These are phyloP conservation scores for Miniopterus natalensis DNA, from an alignment of 2,113 vertebrate species.

Conservation along the genomic window DNA sequence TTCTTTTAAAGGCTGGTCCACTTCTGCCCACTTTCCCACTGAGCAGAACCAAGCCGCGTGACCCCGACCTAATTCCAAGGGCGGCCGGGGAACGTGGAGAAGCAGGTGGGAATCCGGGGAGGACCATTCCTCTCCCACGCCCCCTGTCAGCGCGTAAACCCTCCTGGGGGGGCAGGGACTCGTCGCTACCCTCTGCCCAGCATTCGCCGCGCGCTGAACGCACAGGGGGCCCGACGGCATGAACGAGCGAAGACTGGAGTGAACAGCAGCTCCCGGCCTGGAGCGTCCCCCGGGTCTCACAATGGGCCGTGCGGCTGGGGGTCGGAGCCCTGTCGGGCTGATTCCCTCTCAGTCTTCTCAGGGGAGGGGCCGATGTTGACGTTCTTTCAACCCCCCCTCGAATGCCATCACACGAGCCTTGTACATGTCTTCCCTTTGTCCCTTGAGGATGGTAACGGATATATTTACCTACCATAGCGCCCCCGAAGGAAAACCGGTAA, in stretches of 20 bases:
- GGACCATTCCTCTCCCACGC: fast-evolving
- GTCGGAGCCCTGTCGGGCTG: neutral
- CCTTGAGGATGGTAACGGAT: neutral
- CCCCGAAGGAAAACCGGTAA: neutral
- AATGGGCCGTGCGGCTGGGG: neutral
- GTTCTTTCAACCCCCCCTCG: neutral
- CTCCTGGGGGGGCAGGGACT: neutral
- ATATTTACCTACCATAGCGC: neutral
- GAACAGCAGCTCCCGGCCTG: neutral
- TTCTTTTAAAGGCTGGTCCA: neutral
- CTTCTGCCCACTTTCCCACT: neutral
- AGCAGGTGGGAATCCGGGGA: neutral
- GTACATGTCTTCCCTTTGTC: neutral
- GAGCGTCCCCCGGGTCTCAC: neutral
- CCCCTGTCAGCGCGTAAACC: neutral
- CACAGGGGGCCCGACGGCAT: neutral
- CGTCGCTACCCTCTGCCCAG: neutral
- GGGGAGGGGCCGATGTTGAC: neutral
- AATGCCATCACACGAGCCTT: neutral
- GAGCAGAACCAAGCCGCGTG: neutral
- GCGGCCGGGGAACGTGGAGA: neutral
- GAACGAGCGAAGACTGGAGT: neutral
- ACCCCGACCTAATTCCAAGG: neutral
- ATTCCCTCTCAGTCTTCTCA: neutral
- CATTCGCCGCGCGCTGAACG: no score